A percentile compares a stretch with the other conserved stretches of the same genome.
Evolutionary conservation across 2,888 invertebrate species (phyloP).

Genomic region (Heliconius hortense): DNA sequence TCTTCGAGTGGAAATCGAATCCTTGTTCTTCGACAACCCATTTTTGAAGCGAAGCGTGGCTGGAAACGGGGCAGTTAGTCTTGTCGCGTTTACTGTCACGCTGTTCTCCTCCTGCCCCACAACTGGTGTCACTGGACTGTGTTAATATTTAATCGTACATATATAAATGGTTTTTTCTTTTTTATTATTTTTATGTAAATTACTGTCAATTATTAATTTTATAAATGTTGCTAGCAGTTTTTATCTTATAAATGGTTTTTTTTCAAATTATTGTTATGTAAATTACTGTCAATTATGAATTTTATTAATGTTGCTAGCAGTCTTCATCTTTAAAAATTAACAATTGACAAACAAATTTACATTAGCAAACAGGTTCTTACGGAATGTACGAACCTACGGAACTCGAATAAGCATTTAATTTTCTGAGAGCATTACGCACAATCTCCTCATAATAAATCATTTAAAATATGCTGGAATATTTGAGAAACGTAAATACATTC

Average conservation of each 20-base stretch:
- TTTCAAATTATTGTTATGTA: too few relatives aligned
- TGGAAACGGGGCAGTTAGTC: too few relatives aligned
- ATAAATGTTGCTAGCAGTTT: background rate
- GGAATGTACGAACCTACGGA: background rate
- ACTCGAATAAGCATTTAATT: constrained; percentile 6
- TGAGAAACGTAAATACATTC: constrained; percentile 37
- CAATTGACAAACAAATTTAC: background rate
- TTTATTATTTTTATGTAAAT: too few relatives aligned
- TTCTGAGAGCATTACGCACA: constrained; percentile 18
- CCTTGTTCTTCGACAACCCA: too few relatives aligned
- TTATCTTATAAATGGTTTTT: background rate
- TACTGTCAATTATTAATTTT: too few relatives aligned
- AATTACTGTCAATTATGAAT: too few relatives aligned
- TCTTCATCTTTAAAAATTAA: background rate
- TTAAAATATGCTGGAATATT: constrained; percentile 36
- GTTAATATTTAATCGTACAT: background rate
- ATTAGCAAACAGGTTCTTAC: background rate
- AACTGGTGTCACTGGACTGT: too few relatives aligned
- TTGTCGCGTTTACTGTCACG: too few relatives aligned
- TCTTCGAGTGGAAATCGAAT: too few relatives aligned
- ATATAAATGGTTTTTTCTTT: too few relatives aligned
- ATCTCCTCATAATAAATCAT: constrained; percentile 25
- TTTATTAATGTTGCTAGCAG: background rate
- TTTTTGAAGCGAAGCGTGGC: too few relatives aligned
- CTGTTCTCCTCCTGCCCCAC: too few relatives aligned